Conservation (phyloP, 2,888 invertebrate species). For the Ophion costatus region DNA sequence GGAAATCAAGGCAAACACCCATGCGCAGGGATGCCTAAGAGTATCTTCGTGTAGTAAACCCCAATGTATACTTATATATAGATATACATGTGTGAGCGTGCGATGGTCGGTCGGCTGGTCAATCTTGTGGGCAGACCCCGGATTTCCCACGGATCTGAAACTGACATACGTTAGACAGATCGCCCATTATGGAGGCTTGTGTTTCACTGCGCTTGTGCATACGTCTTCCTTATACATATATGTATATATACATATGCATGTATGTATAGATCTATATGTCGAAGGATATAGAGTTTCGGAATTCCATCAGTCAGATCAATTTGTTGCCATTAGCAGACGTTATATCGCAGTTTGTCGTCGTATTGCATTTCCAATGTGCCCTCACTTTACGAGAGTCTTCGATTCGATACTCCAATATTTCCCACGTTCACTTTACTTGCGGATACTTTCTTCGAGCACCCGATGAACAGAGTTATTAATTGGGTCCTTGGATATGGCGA, state of each 20-base stretch:
- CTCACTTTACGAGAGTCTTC: background rate
- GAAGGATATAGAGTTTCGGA: slow-evolving; percentile 79
- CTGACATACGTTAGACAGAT: slow-evolving; percentile 82
- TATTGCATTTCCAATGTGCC: slow-evolving; percentile 64
- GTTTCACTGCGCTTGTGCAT: slow-evolving; percentile 71
- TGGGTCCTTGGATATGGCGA: background rate
- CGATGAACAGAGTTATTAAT: background rate
- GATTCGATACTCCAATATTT: slow-evolving; percentile 34
- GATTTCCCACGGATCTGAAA: slow-evolving; percentile 77
- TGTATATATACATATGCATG: background rate
- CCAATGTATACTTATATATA: background rate
- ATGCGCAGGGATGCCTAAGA: slow-evolving; percentile 1
- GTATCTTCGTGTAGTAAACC: slow-evolving; percentile 6
- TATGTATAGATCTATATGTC: background rate
- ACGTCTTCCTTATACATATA: slow-evolving; percentile 34
- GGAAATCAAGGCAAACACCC: slow-evolving; percentile 27
- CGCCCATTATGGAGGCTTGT: slow-evolving; percentile 80
- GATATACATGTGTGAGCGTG: background rate
- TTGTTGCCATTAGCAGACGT: slow-evolving; percentile 81
- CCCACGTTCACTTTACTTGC: slow-evolving; percentile 10
- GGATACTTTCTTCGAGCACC: background rate
- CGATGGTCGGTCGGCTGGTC: slow-evolving; percentile 54
- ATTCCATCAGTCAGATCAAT: slow-evolving; percentile 82
- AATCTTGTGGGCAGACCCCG: slow-evolving; percentile 66
- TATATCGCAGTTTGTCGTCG: slow-evolving; percentile 70